Percentiles rank a stretch among this genome's conserved stretches.
Conservation (phyloP, 2,888 invertebrate species). For the Glaucopsyche alexis region DNA sequence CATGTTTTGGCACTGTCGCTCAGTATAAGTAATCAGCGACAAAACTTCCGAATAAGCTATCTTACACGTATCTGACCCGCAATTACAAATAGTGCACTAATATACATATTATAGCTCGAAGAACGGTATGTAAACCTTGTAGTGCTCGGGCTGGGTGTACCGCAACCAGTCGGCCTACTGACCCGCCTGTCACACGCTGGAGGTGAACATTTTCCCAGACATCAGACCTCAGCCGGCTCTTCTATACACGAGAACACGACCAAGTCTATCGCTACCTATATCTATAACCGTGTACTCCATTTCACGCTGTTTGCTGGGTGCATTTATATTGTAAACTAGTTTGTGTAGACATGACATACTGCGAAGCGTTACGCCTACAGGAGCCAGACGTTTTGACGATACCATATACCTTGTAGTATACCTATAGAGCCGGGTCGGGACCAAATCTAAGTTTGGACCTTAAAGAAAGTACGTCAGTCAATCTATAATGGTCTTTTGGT, state of each 20-base stretch:
- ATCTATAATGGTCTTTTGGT: too few species aligned
- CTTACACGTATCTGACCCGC: too few species aligned
- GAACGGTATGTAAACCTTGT: constrained; percentile 2
- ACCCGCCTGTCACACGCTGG: constrained; percentile 3
- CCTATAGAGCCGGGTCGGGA: too few species aligned
- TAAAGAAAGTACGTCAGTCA: too few species aligned
- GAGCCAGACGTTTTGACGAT: neutral
- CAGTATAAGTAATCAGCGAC: too few species aligned
- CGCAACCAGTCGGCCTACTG: neutral
- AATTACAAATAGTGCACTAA: neutral
- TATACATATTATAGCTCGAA: neutral
- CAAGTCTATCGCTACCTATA: neutral
- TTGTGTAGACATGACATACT: neutral
- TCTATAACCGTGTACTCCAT: constrained; percentile 7
- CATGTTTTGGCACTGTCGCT: too few species aligned
- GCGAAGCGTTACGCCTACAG: neutral
- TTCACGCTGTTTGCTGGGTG: neutral
- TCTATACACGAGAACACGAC: neutral
- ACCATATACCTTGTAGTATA: too few species aligned
- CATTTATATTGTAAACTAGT: neutral
- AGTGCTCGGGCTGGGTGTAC: neutral
- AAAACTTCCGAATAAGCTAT: too few species aligned
- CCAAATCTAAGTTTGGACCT: too few species aligned
- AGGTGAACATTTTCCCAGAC: constrained; percentile 11
- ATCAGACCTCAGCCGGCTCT: neutral